Base-by-base conservation (phyloP, 2,113 vertebrate genomes). In the Cottus gobio region DNA sequence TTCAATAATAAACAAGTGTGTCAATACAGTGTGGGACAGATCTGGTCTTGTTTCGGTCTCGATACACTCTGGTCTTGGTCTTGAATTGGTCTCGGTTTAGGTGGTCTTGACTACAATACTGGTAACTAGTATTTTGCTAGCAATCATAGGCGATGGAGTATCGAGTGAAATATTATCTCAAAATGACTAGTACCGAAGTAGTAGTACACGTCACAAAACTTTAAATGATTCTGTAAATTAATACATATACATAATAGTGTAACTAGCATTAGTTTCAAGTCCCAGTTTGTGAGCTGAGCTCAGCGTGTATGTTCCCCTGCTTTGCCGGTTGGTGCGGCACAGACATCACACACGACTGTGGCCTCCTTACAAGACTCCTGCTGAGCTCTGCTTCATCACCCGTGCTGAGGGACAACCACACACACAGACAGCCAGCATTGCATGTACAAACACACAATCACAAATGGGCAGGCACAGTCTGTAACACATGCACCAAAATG, bases 301-400 rank as follows among this genome's bases (percentile, higher is more conserved):
- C 44, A 70, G 39, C 13, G 5, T 70, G 46, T 71, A 36, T 44
- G 6, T 67, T 63, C 62, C 65, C 54, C 65, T 48, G 57, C 28
- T 46, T 16, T 36, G 20, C 42, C 4, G 58, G 64, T 57, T 58
- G 31, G 42, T 11, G 37, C 60, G 62, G 37, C 61, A 68, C 62
- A 62, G 36, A 83, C 66, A 75, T 79, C 68, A 81, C 76, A 81
- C 57, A 63, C 72, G 80, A 60, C 71, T 74, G 74, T 76, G 71
- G 75, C 71, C 62, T 76, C 65, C 50, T 81, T 70, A 30, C 5
- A 69, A 10, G 44, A 44, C 64, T 67, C 77, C 74, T 56, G 67
- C 77, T 46, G 83, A 75, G 78, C 67, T 79, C 66, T 67, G 57
- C 62, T 72, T 61, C 56, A 46, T 50, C 64, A 46, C 31, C 24